phyloP scores from a whole-genome alignment of 2,888 invertebrate genomes.

The Odontothrips loti region DNA sequence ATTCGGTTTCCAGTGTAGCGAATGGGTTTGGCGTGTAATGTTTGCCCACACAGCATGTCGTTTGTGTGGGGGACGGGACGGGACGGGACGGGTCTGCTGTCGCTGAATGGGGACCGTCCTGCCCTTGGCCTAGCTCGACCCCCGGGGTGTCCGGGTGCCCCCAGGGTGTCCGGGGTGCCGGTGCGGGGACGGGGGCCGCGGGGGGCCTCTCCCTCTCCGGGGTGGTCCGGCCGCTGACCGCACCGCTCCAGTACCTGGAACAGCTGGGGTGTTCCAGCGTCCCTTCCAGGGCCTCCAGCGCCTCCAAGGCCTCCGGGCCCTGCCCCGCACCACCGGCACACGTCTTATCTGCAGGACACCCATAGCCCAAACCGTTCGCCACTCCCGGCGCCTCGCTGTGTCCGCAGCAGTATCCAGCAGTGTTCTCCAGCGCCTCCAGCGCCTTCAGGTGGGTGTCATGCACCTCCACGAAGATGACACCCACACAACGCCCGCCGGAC shows the following conservation, averaged over 20 bases:
- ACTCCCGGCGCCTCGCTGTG: too few species aligned
- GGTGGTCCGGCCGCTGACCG: slow-evolving; percentile 32
- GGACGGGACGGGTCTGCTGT: slow-evolving; percentile 31
- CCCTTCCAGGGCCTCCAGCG: neutral
- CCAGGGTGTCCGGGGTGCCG: slow-evolving; percentile 28
- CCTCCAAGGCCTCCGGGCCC: neutral
- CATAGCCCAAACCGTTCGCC: neutral
- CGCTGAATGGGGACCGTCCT: neutral
- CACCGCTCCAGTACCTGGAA: slow-evolving; percentile 29
- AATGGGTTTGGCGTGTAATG: too few species aligned
- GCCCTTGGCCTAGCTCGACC: slow-evolving; percentile 34
- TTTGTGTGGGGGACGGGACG: neutral
- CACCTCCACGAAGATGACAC: too few species aligned
- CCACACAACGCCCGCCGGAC: slow-evolving; percentile 1
- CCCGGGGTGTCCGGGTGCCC: slow-evolving; percentile 35
- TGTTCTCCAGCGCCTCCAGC: neutral
- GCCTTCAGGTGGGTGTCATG: too few species aligned
- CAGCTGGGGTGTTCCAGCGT: neutral
- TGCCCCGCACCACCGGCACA: neutral
- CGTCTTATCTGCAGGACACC: neutral
- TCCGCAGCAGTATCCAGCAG: neutral
- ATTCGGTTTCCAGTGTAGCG: too few species aligned
- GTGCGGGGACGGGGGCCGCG: slow-evolving; percentile 39
- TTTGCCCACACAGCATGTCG: too few species aligned
- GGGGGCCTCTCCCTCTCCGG: slow-evolving; percentile 37